Base-by-base conservation (phyloP, 2,797 vertebrate genomes). In the Phyllotis vaccarum region DNA sequence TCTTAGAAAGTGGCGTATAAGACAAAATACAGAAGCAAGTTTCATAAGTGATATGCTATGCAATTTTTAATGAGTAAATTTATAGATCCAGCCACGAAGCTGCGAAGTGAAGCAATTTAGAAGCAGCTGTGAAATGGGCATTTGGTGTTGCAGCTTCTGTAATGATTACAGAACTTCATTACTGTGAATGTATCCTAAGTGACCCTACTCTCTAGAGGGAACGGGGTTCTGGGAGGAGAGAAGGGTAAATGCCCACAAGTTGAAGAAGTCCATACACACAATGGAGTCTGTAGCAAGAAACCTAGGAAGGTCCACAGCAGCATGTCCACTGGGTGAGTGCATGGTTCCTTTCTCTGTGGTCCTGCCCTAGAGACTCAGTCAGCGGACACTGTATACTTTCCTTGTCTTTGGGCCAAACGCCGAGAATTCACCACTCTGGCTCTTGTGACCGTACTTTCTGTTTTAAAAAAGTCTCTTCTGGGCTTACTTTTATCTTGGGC, bases 261-360 rank as follows among this genome's bases (percentile, higher is more conserved):
- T 13, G 29, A 68, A 43, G 56, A 34, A 24, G 6, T 1, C 52
- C 3, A 5, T 10, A 27, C 83, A 90, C 2, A 66, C 52, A 76
- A 72, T n/a, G 7, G 49, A 46, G 70, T 7, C 21, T 11, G 52
- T 72, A 58, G 46, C 34, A 29, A 7, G 52, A 74, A 24, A 34
- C 24, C n/a, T 6, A 22, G 22, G 82, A 76, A 72, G 24, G 34
- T 24, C 6, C 83, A 11, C 3, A n/a, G 52, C 2, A 29, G 24
- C 1, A 0, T 4, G 0, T 11, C 21, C 7, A 6, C 14, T 22
- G 1, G 12, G 7, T 16, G 2, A 27, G 70, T 0, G 0, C 37
- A 13, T 2, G 14, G 43, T 3, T 24, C 21, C 46, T 29, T 0
- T 72, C 68, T 49, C 49, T 3, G 6, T 14, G 6, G 19, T 27